Conservation (phyloP, 1,140 invertebrate species). For the Camponotus vicinus region DNA sequence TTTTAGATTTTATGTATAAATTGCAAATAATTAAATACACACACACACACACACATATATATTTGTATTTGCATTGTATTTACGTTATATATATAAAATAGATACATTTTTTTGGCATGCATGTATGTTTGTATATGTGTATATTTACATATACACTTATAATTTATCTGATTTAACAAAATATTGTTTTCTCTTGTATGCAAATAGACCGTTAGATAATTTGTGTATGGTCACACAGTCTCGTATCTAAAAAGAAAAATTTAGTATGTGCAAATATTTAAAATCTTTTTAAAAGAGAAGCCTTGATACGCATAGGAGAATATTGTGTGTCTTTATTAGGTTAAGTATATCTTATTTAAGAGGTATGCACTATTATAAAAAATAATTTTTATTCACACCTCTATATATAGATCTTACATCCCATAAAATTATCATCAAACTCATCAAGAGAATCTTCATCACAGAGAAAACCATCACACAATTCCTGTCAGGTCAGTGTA, state of each 20-base stretch:
- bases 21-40: background rate
- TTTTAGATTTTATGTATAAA: conserved; percentile 8
- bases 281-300: background rate
- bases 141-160: background rate
- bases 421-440: conserved; percentile 88
- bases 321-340: conserved; percentile 5
- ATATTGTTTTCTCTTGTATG: background rate
- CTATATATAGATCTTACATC: conserved; percentile 86
- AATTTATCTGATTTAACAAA: conserved; percentile 16
- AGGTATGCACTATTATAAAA: background rate
- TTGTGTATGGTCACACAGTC: conserved; percentile 31
- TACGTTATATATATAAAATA: background rate
- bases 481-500: conserved; percentile 87
- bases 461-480: conserved; percentile 88
- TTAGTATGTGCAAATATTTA: background rate
- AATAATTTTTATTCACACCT: conserved; percentile 44
- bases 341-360: background rate
- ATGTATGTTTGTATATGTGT: no score
- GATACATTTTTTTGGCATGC: background rate
- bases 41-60: no score
- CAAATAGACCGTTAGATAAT: conserved; percentile 44
- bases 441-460: conserved; percentile 87
- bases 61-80: no score
- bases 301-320: conserved; percentile 1
- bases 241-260: background rate